Conservation (phyloP, 2,888 invertebrate species). For the Parnassius mnemosyne region DNA sequence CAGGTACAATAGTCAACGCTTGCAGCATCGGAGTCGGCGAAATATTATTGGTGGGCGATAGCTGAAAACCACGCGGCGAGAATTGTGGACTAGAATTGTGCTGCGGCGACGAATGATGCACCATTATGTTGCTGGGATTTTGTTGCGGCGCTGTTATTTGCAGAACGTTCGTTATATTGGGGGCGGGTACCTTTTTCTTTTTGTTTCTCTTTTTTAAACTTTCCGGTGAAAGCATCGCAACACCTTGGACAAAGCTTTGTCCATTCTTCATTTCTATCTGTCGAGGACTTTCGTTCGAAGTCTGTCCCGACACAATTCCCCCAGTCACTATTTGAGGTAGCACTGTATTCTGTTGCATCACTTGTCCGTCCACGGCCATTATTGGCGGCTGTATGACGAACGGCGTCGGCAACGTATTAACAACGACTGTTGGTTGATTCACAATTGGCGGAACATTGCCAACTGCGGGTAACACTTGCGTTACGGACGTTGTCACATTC, state of each 20-base stretch:
- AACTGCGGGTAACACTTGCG: constrained; percentile 83
- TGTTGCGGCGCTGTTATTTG: constrained; percentile 85
- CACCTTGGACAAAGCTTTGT: constrained; percentile 62
- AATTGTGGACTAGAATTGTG: constrained; percentile 78
- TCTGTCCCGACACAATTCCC: constrained; percentile 81
- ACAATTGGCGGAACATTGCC: constrained; percentile 84
- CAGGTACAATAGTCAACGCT: constrained; percentile 88
- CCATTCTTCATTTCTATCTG: constrained; percentile 79
- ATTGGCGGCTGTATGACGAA: constrained; percentile 89
- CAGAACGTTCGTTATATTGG: constrained; percentile 85
- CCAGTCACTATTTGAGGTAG: constrained; percentile 85
- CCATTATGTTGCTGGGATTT: constrained; percentile 82
- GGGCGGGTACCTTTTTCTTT: constrained; percentile 86
- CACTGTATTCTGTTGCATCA: constrained; percentile 84
- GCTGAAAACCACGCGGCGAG: constrained; percentile 87
- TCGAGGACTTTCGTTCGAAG: constrained; percentile 65
- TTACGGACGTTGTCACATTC: constrained; percentile 83
- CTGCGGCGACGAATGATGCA: constrained; percentile 73
- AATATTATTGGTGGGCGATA: constrained; percentile 85
- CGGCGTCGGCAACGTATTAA: constrained; percentile 89
- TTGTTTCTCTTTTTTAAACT: constrained; percentile 84
- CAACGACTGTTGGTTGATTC: constrained; percentile 88
- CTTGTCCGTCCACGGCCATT: constrained; percentile 87
- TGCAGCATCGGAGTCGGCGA: constrained; percentile 86
- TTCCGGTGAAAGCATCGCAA: constrained; percentile 84